Evolutionary conservation across 2,888 invertebrate species (phyloP).

Genomic region (Pseudolycoriella hygida): DNA sequence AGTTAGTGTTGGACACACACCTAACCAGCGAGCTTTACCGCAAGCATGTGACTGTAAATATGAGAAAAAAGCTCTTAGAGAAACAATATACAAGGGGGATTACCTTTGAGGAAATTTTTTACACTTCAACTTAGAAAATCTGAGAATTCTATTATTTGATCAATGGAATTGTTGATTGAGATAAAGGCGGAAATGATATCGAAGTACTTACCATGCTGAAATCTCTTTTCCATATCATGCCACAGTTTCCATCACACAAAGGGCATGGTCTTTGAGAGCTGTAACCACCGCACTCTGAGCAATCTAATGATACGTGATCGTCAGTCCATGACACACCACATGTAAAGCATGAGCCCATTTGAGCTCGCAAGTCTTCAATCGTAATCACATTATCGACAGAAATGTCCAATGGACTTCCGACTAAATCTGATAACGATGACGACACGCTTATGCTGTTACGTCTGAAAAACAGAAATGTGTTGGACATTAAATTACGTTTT

Average conservation of each 20-base stretch:
- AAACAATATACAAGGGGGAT: too few species aligned
- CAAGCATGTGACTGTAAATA: constrained; percentile 46
- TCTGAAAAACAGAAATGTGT: too few species aligned
- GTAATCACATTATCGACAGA: constrained; percentile 36
- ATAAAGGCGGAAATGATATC: too few species aligned
- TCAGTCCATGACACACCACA: constrained; percentile 69
- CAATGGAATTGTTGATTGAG: too few species aligned
- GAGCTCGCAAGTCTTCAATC: constrained; percentile 50
- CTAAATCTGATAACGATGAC: constrained; percentile 24
- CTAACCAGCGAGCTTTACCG: constrained; percentile 53
- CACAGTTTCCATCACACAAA: constrained; percentile 55
- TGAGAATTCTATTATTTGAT: too few species aligned
- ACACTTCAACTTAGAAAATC: too few species aligned
- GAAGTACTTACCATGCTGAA: constrained; percentile 53
- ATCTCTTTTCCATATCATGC: constrained; percentile 55
- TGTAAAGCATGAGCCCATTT: constrained; percentile 56
- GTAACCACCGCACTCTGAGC: constrained; percentile 65
- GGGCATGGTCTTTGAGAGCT: constrained; percentile 58
- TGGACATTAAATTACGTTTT: background rate
- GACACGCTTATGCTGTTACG: constrained; percentile 27
- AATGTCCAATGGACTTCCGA: constrained; percentile 15
- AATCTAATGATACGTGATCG: constrained; percentile 58
- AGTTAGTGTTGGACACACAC: constrained; percentile 38
- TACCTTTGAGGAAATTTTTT: too few species aligned
- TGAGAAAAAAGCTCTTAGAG: constrained; percentile 8